Base-by-base conservation (phyloP, 1,140 invertebrate species). In the Polyergus mexicanus region DNA sequence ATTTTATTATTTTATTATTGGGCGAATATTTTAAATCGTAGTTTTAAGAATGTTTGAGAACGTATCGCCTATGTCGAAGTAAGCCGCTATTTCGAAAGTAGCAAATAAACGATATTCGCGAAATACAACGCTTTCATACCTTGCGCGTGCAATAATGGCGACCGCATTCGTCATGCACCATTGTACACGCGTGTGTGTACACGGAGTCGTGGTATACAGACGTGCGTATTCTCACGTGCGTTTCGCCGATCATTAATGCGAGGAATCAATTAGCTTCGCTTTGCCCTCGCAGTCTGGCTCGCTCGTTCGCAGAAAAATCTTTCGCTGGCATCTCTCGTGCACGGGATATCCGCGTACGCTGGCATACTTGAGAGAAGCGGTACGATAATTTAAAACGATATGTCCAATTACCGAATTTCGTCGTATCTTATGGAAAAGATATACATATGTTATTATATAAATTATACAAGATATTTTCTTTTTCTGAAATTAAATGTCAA, bases 191-290 rank as follows among this genome's bases (percentile, higher is more conserved):
- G 22, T 63, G 38, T 41, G 6, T 51, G 6, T 19, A 44, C 58
- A 13, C 51, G 38, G 41, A 65, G 54, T 25, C 41, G 41, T 38
- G 35, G 28, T 35, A 35, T 11, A 51, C 58, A 76, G 41, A 76
- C 28, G 58, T 25, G 28, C 68, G 47, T 44, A 13, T 51, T 74
- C 86, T 76, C 81, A 51, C 86, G 51, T 71, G 66, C 65, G 68
- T 87, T 83, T 88, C 41, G 63, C 72, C 28, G 72, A 16, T 56
- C 84, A 68, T 89, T 89, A 89, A 89, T 84, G 84, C 87, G 88
- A 89, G 87, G 83, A 89, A 89, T 89, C 87, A 89, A 89, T 89
- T 89, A 89, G 87, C 60, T 72, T 58, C 88, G 87, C 71, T 62
- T 83, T 41, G 63, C 75, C 76, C 66, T 47, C 51, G 28, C 69